These are phyloP conservation scores for Eulithis testata DNA, from an alignment of 2,888 invertebrate genomes.

Conservation along the genomic window DNA sequence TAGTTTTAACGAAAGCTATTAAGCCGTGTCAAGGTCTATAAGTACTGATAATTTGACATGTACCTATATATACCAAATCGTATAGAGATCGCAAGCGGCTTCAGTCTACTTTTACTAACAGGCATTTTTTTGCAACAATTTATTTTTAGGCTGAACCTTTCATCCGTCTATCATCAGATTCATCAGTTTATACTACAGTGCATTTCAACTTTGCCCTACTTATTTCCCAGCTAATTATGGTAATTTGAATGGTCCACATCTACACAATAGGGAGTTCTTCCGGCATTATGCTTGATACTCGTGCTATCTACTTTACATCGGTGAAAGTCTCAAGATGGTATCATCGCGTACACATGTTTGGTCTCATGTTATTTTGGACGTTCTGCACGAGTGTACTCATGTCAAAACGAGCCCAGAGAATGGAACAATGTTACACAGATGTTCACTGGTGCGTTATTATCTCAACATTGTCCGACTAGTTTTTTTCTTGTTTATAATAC, in stretches of 20 bases:
- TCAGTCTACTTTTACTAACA: no score
- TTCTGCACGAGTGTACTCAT: constrained; percentile 27
- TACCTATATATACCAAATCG: no score
- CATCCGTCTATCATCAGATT: no score
- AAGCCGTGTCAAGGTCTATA: no score
- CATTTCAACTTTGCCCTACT: background rate
- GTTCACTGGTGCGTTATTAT: constrained; percentile 21
- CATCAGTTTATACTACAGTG: background rate
- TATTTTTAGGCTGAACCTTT: no score
- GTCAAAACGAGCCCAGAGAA: constrained; percentile 30
- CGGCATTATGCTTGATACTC: constrained; percentile 6
- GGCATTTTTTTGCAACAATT: no score
- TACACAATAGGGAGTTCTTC: constrained; percentile 22
- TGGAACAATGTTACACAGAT: constrained; percentile 19
- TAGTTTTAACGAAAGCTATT: no score
- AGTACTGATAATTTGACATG: no score
- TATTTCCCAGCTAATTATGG: background rate
- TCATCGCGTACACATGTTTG: constrained; percentile 34
- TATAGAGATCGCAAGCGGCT: no score
- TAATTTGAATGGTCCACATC: constrained; percentile 10
- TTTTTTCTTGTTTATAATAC: constrained; percentile 6
- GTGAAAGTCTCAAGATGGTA: constrained; percentile 26
- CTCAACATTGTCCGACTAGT: constrained; percentile 16
- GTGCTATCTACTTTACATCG: constrained; percentile 16
- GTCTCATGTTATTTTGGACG: constrained; percentile 16